phyloP scores from a whole-genome alignment of 2,113 vertebrate genomes.

The Heptranchias perlo region DNA sequence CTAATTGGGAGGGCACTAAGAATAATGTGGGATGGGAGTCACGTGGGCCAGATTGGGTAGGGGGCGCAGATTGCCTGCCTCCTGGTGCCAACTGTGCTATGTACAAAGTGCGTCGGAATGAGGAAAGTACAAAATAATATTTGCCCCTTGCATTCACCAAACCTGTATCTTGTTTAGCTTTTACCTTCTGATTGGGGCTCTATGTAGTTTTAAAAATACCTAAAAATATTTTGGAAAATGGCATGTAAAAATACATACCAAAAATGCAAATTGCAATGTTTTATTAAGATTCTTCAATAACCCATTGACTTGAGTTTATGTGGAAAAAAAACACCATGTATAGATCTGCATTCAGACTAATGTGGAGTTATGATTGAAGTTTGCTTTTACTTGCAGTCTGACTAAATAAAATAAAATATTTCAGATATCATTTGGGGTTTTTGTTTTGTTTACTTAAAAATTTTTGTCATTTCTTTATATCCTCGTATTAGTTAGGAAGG shows the following conservation, averaged over 20 bases:
- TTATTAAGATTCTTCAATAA: conserved; percentile 31
- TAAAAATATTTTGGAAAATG: neutral
- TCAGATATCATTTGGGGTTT: neutral
- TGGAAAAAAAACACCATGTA: neutral
- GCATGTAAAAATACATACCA: neutral
- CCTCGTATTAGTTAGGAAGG: neutral
- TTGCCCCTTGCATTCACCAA: neutral
- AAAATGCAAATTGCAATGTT: neutral
- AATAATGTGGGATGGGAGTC: neutral
- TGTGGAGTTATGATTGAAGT: conserved; percentile 10
- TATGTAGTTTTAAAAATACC: conserved; percentile 9
- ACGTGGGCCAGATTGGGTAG: neutral
- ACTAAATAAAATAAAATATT: conserved; percentile 22
- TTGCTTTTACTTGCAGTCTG: conserved; percentile 13
- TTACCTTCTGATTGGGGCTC: neutral
- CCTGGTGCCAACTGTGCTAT: neutral
- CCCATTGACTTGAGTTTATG: conserved; percentile 26
- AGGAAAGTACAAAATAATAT: conserved; percentile 33
- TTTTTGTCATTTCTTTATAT: neutral
- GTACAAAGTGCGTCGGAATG: neutral
- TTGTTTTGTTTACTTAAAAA: neutral
- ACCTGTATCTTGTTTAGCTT: neutral
- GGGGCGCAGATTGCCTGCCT: neutral
- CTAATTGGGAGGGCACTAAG: neutral
- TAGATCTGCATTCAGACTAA: neutral